Evolutionary conservation across 2,113 vertebrate genomes (phyloP), one percentile per base, ranked within the genome.

Genomic region (Ascaphus truei): DNA sequence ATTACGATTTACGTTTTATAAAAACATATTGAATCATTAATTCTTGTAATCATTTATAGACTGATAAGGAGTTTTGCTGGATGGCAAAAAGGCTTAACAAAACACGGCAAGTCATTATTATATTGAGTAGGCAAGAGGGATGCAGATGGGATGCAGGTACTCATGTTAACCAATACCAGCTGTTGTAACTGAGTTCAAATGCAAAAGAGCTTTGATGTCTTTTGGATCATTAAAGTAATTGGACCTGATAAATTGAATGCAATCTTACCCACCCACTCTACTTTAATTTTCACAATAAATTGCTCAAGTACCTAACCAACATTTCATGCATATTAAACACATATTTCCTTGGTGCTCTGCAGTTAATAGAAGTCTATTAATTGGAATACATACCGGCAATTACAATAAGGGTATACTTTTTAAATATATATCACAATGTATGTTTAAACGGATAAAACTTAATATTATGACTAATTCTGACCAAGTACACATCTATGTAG

Each of bases 371-470:
- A 26, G 33, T 18, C n/a, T 53, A 36, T 29, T 65, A 53, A 65
- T 41, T 65, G 48, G 53, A 65, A 65, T 64, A 39, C n/a, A 65
- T 53, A 52, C 62, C 34, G 29, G 33, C 50, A 36, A 65, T 65
- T 65, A 53, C 9, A 18, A 41, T 6, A 3, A 5, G 5, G 37
- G 22, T 59, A 59, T 59, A 22, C 18, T 25, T 53, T 27, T 23
- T 11, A 52, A 20, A 27, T 65, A 64, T n/a, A n/a, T n/a, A 64
- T 62, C 37, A 41, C 34, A 64, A 52, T 41, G 33, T 31, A 52
- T 50, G 45, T 50, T n/a, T 48, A 62, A 50, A 36, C 10, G 34
- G 43, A 30, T 64, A 12, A 47, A 51, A 64, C 10, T 6, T 3
- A 62, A n/a, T 34, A 37, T 23, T 39, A 23, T 39, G 34, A 65